Evolutionary conservation across 1,140 invertebrate species (phyloP).

Genomic region (Venustaconcha ellipsiformis): DNA sequence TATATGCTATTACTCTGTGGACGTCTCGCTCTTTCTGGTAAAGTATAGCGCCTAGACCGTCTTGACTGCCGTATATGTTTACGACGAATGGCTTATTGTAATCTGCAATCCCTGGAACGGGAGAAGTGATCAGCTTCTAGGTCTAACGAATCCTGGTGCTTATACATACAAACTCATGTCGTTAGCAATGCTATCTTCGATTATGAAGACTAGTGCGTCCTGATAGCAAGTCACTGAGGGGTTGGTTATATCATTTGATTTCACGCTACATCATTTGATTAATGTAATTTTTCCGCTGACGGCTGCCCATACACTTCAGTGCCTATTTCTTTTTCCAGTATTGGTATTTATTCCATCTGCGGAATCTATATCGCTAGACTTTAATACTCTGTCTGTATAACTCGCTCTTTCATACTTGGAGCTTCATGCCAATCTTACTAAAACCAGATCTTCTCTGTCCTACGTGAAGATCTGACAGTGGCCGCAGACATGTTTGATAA

Average conservation of each 20-base stretch:
- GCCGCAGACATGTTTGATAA: too few species aligned
- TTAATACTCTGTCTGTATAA: neutral
- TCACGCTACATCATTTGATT: too few species aligned
- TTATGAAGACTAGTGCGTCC: neutral
- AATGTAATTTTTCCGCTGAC: too few species aligned
- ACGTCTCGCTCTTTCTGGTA: constrained; percentile 41
- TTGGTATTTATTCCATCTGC: constrained; percentile 9
- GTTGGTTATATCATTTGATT: too few species aligned
- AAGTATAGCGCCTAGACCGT: constrained; percentile 51
- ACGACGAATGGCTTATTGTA: constrained; percentile 27
- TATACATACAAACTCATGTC: constrained; percentile 6
- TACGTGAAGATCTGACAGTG: too few species aligned
- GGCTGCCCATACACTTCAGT: neutral
- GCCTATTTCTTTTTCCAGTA: neutral
- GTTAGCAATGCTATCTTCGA: neutral
- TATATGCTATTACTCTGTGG: constrained; percentile 34
- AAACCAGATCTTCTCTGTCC: too few species aligned
- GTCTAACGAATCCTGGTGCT: constrained; percentile 29
- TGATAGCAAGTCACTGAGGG: neutral
- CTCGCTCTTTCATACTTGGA: neutral
- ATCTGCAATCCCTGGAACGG: constrained; percentile 35
- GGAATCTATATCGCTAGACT: constrained; percentile 1
- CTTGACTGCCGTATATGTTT: constrained; percentile 35
- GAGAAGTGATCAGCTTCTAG: constrained; percentile 23
- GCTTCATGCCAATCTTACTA: neutral